A percentile compares a stretch with the other conserved stretches of the same genome.
These are phyloP conservation scores for Drosophila azteca DNA, from an alignment of 1,140 invertebrate species.

Conservation along the genomic window DNA sequence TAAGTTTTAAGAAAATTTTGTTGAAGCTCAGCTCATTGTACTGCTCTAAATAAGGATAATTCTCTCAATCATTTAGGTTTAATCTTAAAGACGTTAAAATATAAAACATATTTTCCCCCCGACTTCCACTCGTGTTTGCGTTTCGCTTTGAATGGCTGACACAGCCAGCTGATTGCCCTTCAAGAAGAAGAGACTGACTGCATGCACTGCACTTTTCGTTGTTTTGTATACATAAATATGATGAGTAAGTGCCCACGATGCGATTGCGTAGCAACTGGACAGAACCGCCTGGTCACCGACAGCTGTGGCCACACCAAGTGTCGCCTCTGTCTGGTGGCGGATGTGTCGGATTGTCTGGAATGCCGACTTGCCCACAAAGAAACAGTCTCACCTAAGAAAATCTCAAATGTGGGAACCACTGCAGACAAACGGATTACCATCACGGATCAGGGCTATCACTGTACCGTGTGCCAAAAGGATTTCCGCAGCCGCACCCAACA, in stretches of 20 bases:
- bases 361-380: conserved; percentile 52
- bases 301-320: conserved; percentile 86
- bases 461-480: conserved; percentile 85
- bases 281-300: conserved; percentile 85
- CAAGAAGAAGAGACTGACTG: conserved; percentile 37
- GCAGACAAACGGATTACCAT: conserved; percentile 32
- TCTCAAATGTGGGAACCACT: not conserved
- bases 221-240: not conserved
- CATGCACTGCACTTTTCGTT: conserved; percentile 27
- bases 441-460: conserved; percentile 78
- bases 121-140: conserved; percentile 11
- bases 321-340: conserved; percentile 84
- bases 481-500: conserved; percentile 85
- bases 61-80: conserved; percentile 21
- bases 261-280: conserved; percentile 50
- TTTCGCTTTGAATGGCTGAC: conserved; percentile 29
- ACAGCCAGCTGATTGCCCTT: conserved; percentile 9
- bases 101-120: conserved; percentile 1
- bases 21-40: conserved; percentile 13
- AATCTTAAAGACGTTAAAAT: conserved; percentile 4
- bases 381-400: no score
- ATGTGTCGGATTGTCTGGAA: conserved; percentile 84
- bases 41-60: conserved; percentile 43
- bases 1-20: not conserved
- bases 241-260: conserved; percentile 67